Evolutionary conservation across 2,888 invertebrate species (phyloP), one percentile per base, ranked within the genome.

Genomic region (Chalcis sispes): DNA sequence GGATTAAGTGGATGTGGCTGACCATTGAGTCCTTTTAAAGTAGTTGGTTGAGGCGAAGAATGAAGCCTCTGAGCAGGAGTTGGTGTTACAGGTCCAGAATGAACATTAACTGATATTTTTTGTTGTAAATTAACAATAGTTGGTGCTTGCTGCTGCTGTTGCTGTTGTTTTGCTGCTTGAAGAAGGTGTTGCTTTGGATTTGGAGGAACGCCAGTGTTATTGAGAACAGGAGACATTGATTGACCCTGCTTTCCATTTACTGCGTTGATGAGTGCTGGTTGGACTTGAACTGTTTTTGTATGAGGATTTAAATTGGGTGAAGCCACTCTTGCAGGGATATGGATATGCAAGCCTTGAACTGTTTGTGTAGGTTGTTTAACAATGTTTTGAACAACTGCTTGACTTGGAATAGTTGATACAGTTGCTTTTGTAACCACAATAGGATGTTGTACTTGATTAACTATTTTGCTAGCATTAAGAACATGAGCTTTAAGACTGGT

Each of bases 401-500:
- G 87, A 64, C 71, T 82, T 0, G 85, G 80, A 2, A 83, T 23
- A 29, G 62, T 82, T 1, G 88, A 82, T 8, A 83, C 77, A 1
- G 81, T 58, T 5, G 86, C 79, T 80, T 88, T 89, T 0, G 83
- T 79, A 1, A 86, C 82, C 2, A 85, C 83, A 8, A 83, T 82
- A 23, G 83, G 85, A 75, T 81, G 82, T 40, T 81, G 83, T 2
- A 82, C 72, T 25, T 81, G 70, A 5, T 83, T 83, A 46, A 27
- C 74, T 46, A 70, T 10, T 50, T 75, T 75, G 10, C 64, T 70
- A 1, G 75, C 69, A 67, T 91, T 92, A 23, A 93, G 83, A 2
- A 93, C 92, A 78, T 93, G 93, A 1, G 93, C 92, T 82, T 93
- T 93, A 1, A 93, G 85, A 4, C 92, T 91, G 23, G 92, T 92